Base-by-base conservation (phyloP, 1,140 invertebrate genomes). In the Sitophilus oryzae region DNA sequence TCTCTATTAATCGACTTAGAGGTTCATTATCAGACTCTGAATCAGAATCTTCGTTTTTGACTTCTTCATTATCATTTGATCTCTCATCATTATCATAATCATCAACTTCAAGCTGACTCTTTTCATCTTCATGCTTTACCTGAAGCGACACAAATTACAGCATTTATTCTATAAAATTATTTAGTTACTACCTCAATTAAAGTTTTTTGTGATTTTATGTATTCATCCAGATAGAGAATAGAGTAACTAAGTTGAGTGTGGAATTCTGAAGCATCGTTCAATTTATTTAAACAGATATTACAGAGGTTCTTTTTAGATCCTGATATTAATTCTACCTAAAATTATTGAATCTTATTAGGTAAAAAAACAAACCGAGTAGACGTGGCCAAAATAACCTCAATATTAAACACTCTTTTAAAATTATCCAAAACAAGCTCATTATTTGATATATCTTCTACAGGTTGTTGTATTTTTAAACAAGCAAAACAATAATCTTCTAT, bases 11-110 rank as follows among this genome's bases (percentile, higher is more conserved):
- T 15, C 44, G 48, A 21, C 19, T 52, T 2, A 57, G 20, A 20
- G 55, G 55, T 42, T 57, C 55, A 46, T 57, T 36, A 45, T 57
- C 55, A 14, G 45, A 48, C 1, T 52, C 55, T 3, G 36, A 45
- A 14, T 46, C 20, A 8, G 44, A 46, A 46, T 14, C 15, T 4
- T 48, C 45, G 4, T n/a, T 36, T 9, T 36, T 25, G n/a, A n/a
- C n/a, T n/a, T n/a, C n/a, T n/a, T n/a, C n/a, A n/a, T n/a, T n/a
- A n/a, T n/a, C n/a, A n/a, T n/a, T n/a, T n/a, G n/a, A n/a, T 5
- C n/a, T 15, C 9, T 38, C 47, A 21, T 40, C 22, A 9, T 40
- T 14, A 9, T 52, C 50, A 21, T 14, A 15, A 15, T 18, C 21
- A 35, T 15, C 22, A 20, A 44, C 8, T 20, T 36, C 19, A 30